Base-by-base conservation (phyloP, 2,888 invertebrate genomes). In the Chrysina gloriosa region DNA sequence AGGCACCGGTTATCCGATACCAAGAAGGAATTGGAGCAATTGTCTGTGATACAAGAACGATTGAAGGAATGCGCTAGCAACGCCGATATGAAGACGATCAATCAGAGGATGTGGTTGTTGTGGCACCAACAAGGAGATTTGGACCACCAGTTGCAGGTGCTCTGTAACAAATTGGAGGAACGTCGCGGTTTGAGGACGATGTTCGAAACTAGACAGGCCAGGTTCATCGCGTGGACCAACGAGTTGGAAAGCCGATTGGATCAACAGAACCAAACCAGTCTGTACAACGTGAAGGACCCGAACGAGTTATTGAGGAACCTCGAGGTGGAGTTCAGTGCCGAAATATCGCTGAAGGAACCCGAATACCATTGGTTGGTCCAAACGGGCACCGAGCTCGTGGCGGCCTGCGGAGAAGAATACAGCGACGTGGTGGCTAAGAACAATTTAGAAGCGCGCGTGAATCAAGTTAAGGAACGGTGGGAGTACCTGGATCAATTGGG, bases 41-140 rank as follows among this genome's bases (percentile, higher is more conserved):
- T 94, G 0, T 90, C 89, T 45, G 89, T 91, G 0, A 89, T 89
- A 27, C 91, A 93, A 75, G 94, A 95, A 80, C 91, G 94, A 81
- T 84, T 96, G 2, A 93, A 94, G 76, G 94, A 95, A 79, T 93
- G 92, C 75, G 86, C 95, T 3, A 93, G 93, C 80, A 93, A 94
- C 0, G 89, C 90, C 50, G 95, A 96, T 77, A 91, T 94, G 82
- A 92, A 94, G 79, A 85, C 90, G 9, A 88, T 95, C 52, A 90
- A 90, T 73, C 95, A 95, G 79, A 88, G 89, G 72, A 87, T 91
- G 70, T 92, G 93, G 89, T 86, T 94, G 69, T 81, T 95, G 63
- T 87, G 89, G 82, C 94, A 95, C 78, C 92, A 93, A 75, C 90
- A 94, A 73, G 89, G 90, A 0, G 95, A 95, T 74, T 82, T 95